A percentile compares a stretch with the other conserved stretches of the same genome.
These are phyloP conservation scores for Candidula unifasciata DNA, from an alignment of 2,888 invertebrate species.

Conservation along the genomic window DNA sequence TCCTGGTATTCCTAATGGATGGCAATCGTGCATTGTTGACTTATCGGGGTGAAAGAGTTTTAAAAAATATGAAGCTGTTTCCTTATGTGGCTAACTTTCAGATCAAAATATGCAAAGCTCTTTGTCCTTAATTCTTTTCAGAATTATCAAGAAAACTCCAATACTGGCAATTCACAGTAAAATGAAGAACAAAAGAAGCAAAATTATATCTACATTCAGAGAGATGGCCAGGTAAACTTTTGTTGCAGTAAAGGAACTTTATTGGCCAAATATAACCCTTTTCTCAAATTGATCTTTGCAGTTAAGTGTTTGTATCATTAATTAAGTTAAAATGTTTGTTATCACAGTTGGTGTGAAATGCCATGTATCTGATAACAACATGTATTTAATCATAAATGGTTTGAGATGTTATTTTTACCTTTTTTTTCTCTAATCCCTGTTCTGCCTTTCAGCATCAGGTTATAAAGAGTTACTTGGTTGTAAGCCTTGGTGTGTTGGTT, in stretches of 20 bases:
- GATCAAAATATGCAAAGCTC: neutral
- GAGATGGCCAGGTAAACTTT: constrained; percentile 81
- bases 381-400: neutral
- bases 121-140: constrained; percentile 60
- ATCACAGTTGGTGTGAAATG: neutral
- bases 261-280: neutral
- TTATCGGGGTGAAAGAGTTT: too few species aligned
- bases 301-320: neutral
- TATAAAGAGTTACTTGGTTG: too few species aligned
- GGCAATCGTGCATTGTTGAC: too few species aligned
- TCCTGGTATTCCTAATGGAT: too few species aligned
- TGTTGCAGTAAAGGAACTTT: too few species aligned
- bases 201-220: constrained; percentile 89
- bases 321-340: neutral
- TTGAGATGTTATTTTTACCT: neutral
- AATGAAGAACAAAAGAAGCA: constrained; percentile 92
- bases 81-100: neutral
- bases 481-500: too few species aligned
- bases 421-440: too few species aligned
- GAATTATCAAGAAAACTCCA: constrained; percentile 78
- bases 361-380: too few species aligned
- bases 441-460: too few species aligned
- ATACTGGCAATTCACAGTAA: constrained; percentile 94
- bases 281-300: neutral
- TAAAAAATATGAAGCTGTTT: too few species aligned